Evolutionary conservation across 2,113 vertebrate genomes (phyloP).

Genomic region (Pollimyrus isidori): DNA sequence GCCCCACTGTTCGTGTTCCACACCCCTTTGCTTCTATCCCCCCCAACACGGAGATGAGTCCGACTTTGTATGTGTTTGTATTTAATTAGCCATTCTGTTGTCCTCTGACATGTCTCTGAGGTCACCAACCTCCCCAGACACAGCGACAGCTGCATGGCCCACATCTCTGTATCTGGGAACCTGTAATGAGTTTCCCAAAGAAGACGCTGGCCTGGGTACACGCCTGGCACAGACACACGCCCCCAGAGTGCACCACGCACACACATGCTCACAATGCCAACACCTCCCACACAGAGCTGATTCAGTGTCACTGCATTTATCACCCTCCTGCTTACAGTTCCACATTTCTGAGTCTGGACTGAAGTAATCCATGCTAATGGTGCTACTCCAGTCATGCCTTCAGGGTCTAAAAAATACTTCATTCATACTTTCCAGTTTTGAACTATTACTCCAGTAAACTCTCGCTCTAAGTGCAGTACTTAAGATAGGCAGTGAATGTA

Average conservation of each 20-base stretch:
- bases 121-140: not conserved
- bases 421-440: not conserved
- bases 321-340: not conserved
- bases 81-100: not conserved
- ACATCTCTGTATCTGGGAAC: conserved; percentile 32
- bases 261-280: not conserved
- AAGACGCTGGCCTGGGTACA: conserved; percentile 6
- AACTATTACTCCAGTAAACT: not conserved
- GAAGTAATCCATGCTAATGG: not conserved
- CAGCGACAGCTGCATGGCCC: conserved; percentile 2
- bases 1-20: not conserved
- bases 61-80: not conserved
- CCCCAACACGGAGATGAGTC: not conserved
- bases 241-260: not conserved
- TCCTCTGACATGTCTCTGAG: not conserved
- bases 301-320: not conserved
- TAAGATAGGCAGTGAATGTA: not conserved
- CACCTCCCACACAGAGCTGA: not conserved
- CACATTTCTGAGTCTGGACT: not conserved
- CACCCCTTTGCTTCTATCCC: not conserved
- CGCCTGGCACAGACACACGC: not conserved
- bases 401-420: not conserved
- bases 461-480: not conserved
- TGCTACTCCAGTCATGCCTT: not conserved
- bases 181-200: conserved; percentile 54